Conservation (phyloP, 2,797 vertebrate genomes). For the Helostoma temminkii region DNA sequence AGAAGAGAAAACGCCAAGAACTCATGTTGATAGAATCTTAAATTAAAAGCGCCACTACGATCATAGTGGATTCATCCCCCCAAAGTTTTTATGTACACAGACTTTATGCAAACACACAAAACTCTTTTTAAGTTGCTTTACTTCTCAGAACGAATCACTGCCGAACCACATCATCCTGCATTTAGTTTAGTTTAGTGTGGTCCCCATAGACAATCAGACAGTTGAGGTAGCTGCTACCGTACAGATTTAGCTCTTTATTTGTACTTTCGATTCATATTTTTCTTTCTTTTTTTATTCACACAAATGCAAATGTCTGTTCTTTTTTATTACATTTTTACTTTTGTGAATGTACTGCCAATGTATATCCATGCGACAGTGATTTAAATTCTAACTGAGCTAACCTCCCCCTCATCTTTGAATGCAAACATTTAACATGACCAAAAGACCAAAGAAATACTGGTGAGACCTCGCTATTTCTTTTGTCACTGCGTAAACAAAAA, state of each 20-base stretch:
- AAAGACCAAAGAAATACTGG: conserved; percentile 82
- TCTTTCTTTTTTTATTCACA: background rate
- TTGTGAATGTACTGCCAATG: conserved; percentile 20
- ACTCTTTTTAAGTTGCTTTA: background rate
- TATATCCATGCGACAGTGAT: conserved; percentile 4
- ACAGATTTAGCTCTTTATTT: conserved; percentile 28
- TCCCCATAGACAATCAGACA: conserved; percentile 76
- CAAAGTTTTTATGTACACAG: no score
- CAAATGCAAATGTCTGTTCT: conserved; percentile 35
- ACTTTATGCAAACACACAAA: background rate
- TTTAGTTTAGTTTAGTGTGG: no score
- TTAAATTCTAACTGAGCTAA: conserved; percentile 5
- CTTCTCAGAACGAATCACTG: background rate
- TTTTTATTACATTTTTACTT: background rate
- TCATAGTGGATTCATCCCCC: no score
- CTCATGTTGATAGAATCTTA: background rate
- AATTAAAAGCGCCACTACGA: no score
- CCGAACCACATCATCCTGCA: no score
- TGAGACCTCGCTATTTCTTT: conserved; percentile 58
- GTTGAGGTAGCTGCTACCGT: conserved; percentile 38
- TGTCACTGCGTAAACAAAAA: conserved; percentile 6
- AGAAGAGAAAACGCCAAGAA: conserved; percentile 8
- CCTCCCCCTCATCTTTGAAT: background rate
- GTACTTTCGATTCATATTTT: background rate
- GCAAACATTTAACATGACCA: background rate